phyloP scores from a whole-genome alignment of 2,888 invertebrate species.

The Leptopilina syphax region DNA sequence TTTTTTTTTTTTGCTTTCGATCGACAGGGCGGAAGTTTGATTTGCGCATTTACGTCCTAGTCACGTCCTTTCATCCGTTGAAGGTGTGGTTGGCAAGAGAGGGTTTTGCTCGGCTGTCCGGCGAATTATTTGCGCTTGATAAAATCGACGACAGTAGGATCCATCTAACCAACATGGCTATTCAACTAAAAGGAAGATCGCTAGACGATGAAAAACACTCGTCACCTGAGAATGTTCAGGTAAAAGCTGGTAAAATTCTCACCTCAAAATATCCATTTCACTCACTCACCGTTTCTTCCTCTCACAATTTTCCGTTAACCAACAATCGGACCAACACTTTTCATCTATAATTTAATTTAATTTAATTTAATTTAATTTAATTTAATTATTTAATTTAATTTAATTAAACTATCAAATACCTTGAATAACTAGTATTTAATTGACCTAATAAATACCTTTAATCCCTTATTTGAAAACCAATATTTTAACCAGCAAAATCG shows the following conservation, averaged over 20 bases:
- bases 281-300: neutral
- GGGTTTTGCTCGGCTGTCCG: slow-evolving; percentile 82
- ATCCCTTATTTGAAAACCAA: no score
- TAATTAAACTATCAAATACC: no score
- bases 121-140: slow-evolving; percentile 79
- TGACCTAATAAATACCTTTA: no score
- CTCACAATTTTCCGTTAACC: neutral
- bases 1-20: neutral
- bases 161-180: slow-evolving; percentile 80
- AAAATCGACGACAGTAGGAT: slow-evolving; percentile 80
- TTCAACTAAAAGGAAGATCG: slow-evolving; percentile 74
- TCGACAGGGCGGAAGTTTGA: slow-evolving; percentile 80
- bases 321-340: neutral
- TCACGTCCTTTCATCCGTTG: slow-evolving; percentile 77
- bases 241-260: slow-evolving; percentile 14
- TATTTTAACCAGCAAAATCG: no score
- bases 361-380: no score
- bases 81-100: slow-evolving; percentile 80
- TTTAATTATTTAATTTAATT: no score
- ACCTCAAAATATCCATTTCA: neutral
- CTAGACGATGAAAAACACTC: slow-evolving; percentile 37
- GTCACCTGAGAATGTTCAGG: slow-evolving; percentile 4
- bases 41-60: slow-evolving; percentile 81
- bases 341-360: neutral
- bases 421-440: no score